A percentile compares a stretch with the other conserved stretches of the same genome.
Conservation (phyloP, 2,888 invertebrate genomes). For the Drosophila parthenogenetica region DNA sequence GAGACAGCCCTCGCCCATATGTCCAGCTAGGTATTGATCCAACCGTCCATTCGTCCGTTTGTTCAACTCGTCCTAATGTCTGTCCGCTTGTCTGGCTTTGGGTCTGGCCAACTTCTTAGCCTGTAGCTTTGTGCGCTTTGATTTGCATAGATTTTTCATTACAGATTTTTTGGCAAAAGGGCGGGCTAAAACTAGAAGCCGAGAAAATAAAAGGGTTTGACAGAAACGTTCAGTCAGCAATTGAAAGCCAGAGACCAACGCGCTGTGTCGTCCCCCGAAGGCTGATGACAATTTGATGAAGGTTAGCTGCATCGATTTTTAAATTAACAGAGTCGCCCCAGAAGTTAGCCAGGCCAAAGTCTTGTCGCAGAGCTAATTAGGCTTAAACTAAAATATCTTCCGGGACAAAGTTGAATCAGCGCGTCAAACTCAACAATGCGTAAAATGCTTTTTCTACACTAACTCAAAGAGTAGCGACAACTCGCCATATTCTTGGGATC, state of each 20-base stretch:
- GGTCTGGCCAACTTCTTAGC: slow-evolving; percentile 27
- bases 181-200: slow-evolving; percentile 30
- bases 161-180: slow-evolving; percentile 63
- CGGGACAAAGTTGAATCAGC: slow-evolving; percentile 67
- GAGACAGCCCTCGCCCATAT: slow-evolving; percentile 32
- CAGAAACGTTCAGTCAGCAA: slow-evolving; percentile 47
- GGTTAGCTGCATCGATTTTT: slow-evolving; percentile 75
- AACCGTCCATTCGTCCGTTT: not conserved
- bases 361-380: slow-evolving; percentile 73
- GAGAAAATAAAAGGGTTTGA: slow-evolving; percentile 50
- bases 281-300: slow-evolving; percentile 80
- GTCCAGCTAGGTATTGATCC: slow-evolving; percentile 36
- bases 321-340: slow-evolving; percentile 69
- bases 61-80: slow-evolving; percentile 3
- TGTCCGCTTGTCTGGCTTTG: slow-evolving; percentile 32
- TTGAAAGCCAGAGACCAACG: slow-evolving; percentile 44
- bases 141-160: slow-evolving; percentile 82
- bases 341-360: slow-evolving; percentile 53
- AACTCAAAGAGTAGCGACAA: slow-evolving; percentile 2
- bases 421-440: slow-evolving; percentile 73
- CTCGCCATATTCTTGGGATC: slow-evolving; percentile 9
- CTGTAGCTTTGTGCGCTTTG: slow-evolving; percentile 56
- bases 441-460: slow-evolving; percentile 67
- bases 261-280: slow-evolving; percentile 23
- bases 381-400: slow-evolving; percentile 72